These are phyloP conservation scores for Troides oblongomaculatus DNA, from an alignment of 2,888 invertebrate genomes.

Conservation along the genomic window DNA sequence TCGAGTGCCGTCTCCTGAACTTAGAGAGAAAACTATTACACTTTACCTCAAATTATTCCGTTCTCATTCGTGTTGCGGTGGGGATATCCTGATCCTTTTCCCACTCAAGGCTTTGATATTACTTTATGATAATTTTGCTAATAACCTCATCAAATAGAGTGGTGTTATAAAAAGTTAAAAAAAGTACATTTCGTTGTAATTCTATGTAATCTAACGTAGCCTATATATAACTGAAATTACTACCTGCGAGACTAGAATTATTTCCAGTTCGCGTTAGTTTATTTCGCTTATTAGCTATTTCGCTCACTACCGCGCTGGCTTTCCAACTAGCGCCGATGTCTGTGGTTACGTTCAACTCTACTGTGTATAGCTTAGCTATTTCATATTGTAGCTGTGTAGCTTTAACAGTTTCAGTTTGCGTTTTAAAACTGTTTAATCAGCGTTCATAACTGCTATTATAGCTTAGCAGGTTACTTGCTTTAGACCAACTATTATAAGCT, in stretches of 20 bases:
- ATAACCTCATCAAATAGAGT: too few relatives aligned
- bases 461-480: background rate
- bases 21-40: too few relatives aligned
- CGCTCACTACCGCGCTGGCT: slow-evolving; percentile 5
- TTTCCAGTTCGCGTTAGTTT: slow-evolving; percentile 4
- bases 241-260: slow-evolving; percentile 11
- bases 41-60: too few relatives aligned
- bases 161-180: too few relatives aligned
- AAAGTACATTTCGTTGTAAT: too few relatives aligned
- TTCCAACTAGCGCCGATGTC: slow-evolving; percentile 11
- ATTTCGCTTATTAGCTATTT: slow-evolving; percentile 20
- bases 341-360: slow-evolving; percentile 12
- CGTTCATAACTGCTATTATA: slow-evolving; percentile 8
- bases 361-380: background rate
- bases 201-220: too few relatives aligned
- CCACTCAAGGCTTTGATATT: too few relatives aligned
- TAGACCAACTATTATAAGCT: background rate
- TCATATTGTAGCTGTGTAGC: slow-evolving; percentile 4
- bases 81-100: too few relatives aligned
- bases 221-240: background rate
- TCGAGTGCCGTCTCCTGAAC: too few relatives aligned
- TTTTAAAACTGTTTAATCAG: slow-evolving; percentile 4
- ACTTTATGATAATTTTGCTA: too few relatives aligned
- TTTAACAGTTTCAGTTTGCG: slow-evolving; percentile 5
- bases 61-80: too few relatives aligned